Conservation (phyloP, 2,888 invertebrate genomes). For the Tenthredo distinguenda region DNA sequence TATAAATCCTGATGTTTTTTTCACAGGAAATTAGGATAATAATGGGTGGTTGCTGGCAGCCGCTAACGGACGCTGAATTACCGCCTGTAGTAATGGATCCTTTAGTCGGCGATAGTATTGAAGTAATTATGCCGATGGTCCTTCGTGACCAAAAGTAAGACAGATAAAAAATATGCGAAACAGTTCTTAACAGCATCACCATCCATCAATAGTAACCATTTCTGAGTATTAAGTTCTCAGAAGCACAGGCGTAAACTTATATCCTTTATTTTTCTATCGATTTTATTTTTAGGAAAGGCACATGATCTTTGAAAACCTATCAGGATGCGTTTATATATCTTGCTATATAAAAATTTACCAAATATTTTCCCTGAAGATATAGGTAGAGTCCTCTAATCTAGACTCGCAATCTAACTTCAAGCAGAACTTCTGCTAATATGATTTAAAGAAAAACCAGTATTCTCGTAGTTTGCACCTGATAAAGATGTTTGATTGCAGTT, state of each 20-base stretch:
- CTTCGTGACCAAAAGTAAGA: conserved; percentile 80
- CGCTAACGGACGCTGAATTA: conserved; percentile 79
- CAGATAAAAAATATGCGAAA: conserved; percentile 54
- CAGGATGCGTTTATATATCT: conserved; percentile 36
- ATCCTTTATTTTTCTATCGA: conserved; percentile 58
- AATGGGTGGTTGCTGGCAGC: conserved; percentile 81
- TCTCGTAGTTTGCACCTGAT: neutral
- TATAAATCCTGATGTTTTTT: neutral
- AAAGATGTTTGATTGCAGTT: neutral
- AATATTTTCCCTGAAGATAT: neutral
- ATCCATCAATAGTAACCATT: conserved; percentile 60
- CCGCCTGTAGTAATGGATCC: conserved; percentile 81
- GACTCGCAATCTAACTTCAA: neutral
- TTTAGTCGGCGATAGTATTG: conserved; percentile 80
- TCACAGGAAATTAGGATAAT: conserved; percentile 81
- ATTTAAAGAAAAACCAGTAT: neutral
- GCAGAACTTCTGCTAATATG: neutral
- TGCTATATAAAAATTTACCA: neutral
- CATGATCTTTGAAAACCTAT: conserved; percentile 7
- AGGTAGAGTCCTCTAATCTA: no score
- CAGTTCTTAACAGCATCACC: conserved; percentile 56
- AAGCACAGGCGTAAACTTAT: conserved; percentile 62
- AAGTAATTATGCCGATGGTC: conserved; percentile 81
- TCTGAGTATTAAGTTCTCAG: conserved; percentile 60
- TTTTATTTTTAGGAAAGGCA: conserved; percentile 56